A percentile compares a stretch with the other conserved stretches of the same genome.
phyloP scores from a whole-genome alignment of 2,888 invertebrate species.

The Lysandra bellargus region DNA sequence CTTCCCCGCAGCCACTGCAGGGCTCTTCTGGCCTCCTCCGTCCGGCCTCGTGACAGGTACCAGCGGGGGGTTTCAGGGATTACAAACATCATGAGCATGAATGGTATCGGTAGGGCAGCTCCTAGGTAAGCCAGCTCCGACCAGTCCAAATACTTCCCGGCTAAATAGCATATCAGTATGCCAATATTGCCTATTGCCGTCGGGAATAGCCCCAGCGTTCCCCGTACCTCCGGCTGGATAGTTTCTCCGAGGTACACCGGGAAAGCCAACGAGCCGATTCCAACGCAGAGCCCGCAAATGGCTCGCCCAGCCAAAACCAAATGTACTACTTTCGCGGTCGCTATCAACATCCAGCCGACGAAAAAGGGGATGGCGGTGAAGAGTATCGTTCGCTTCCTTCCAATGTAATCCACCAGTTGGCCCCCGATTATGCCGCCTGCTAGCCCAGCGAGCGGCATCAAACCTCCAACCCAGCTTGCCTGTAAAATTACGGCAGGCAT shows the following conservation, averaged over 20 bases:
- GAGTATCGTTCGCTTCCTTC: conserved; percentile 90
- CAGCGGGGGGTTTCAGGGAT: conserved; percentile 97
- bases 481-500: conserved; percentile 55
- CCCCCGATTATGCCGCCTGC: conserved; percentile 92
- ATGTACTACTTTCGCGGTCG: conserved; percentile 84
- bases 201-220: conserved; percentile 92
- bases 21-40: conserved; percentile 87
- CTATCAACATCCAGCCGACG: conserved; percentile 90
- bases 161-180: conserved; percentile 88
- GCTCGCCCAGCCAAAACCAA: conserved; percentile 89
- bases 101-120: conserved; percentile 87
- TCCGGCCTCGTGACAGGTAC: conserved; percentile 89
- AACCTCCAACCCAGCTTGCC: conserved; percentile 93
- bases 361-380: conserved; percentile 90
- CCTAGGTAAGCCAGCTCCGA: conserved; percentile 89
- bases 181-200: conserved; percentile 93
- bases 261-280: conserved; percentile 91
- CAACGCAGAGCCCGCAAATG: conserved; percentile 93
- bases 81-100: conserved; percentile 88
- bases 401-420: conserved; percentile 91
- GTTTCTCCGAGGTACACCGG: conserved; percentile 97
- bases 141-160: conserved; percentile 92
- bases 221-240: conserved; percentile 94
- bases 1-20: conserved; percentile 92
- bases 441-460: conserved; percentile 94